Conservation (phyloP, 2,888 invertebrate genomes). For the Notodonta dromedarius region DNA sequence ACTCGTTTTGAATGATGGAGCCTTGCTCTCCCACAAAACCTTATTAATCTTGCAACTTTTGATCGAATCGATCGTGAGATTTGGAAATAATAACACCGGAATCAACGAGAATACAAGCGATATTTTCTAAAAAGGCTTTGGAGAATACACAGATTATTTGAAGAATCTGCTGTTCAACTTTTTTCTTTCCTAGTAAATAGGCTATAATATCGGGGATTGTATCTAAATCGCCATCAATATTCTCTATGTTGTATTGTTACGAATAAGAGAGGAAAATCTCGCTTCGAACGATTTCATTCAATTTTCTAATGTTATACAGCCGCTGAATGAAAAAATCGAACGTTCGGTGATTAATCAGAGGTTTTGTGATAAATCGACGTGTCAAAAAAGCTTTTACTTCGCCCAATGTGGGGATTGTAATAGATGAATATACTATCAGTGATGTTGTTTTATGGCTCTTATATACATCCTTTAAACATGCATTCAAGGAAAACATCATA, state of each 20-base stretch:
- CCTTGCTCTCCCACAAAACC: conserved; percentile 20
- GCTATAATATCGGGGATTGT: conserved; percentile 23
- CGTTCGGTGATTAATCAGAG: conserved; percentile 52
- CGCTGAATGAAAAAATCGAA: conserved; percentile 46
- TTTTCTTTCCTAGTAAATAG: conserved; percentile 20
- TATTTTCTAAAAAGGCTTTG: too few species aligned
- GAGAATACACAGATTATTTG: conserved; percentile 23
- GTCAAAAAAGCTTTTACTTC: conserved; percentile 53
- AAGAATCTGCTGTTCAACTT: conserved; percentile 17
- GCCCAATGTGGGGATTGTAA: conserved; percentile 37
- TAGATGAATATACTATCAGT: conserved; percentile 25
- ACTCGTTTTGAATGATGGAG: conserved; percentile 24
- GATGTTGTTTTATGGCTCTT: conserved; percentile 1
- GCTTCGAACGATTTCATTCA: conserved; percentile 38
- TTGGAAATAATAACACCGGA: conserved; percentile 32
- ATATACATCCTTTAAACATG: neutral
- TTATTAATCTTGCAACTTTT: conserved; percentile 35
- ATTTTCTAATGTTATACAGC: conserved; percentile 39
- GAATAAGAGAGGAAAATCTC: conserved; percentile 29
- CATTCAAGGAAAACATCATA: neutral
- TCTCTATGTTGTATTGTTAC: conserved; percentile 37
- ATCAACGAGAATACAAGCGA: conserved; percentile 22
- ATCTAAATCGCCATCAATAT: conserved; percentile 39
- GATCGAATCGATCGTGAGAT: conserved; percentile 32
- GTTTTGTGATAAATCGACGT: conserved; percentile 55